Percentiles rank a stretch among this genome's conserved stretches.
These are phyloP conservation scores for Bacillus rossius DNA, from an alignment of 1,140 invertebrate genomes.

Conservation along the genomic window DNA sequence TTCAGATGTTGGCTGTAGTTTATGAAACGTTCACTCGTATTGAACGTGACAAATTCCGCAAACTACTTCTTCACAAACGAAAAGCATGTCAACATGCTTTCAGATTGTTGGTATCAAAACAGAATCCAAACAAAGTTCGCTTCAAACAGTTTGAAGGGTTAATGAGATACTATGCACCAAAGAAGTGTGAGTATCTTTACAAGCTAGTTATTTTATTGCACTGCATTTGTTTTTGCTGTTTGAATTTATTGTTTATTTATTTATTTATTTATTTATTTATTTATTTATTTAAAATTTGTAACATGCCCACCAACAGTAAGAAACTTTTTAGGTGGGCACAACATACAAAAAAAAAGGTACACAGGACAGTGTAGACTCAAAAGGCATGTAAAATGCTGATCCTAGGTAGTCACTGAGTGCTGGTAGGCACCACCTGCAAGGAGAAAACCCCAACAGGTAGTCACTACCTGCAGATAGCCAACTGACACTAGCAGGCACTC, in stretches of 20 bases:
- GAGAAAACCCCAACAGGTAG: too few species aligned
- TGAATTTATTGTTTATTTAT: neutral
- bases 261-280: neutral
- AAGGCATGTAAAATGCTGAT: too few species aligned
- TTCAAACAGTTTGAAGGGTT: slow-evolving; percentile 78
- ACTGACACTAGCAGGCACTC: too few species aligned
- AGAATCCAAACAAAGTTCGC: slow-evolving; percentile 57
- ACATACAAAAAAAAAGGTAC: too few species aligned
- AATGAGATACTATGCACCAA: slow-evolving; percentile 70
- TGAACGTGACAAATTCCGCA: slow-evolving; percentile 83
- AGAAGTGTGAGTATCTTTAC: slow-evolving; percentile 53
- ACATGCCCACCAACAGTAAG: too few species aligned
- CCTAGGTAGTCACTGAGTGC: too few species aligned
- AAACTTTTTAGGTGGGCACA: too few species aligned
- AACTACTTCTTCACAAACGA: slow-evolving; percentile 76
- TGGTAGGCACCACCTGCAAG: too few species aligned
- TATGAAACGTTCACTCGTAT: slow-evolving; percentile 86
- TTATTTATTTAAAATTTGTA: too few species aligned
- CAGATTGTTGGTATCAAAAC: slow-evolving; percentile 65
- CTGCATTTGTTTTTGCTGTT: neutral
- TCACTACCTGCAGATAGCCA: too few species aligned
- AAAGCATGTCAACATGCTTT: slow-evolving; percentile 81
- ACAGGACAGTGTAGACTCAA: too few species aligned
- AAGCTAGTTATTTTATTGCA: slow-evolving; percentile 13
- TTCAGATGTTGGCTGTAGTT: slow-evolving; percentile 80